A percentile compares a stretch with the other conserved stretches of the same genome.
phyloP scores from a whole-genome alignment of 2,797 vertebrate genomes.

The Chelonia mydas region DNA sequence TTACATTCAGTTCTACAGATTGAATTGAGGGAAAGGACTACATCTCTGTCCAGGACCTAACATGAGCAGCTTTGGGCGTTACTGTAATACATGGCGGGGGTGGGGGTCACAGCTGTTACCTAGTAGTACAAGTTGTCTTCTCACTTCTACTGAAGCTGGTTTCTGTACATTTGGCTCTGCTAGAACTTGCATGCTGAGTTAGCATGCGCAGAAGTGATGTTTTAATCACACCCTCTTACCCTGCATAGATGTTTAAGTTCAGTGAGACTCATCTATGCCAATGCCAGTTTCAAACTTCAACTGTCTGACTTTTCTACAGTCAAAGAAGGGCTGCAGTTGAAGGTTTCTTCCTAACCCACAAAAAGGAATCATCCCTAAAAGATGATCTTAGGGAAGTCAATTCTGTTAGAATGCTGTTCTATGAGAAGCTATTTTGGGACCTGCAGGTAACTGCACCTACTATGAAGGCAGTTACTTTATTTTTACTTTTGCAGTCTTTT shows the following conservation, averaged over 20 bases:
- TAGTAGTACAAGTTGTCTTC: not conserved
- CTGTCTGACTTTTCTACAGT: not conserved
- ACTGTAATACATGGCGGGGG: not conserved
- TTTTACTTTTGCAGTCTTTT: not conserved
- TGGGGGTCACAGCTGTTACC: not conserved
- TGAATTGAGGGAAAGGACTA: not conserved
- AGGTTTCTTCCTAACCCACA: not conserved
- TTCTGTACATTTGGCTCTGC: not conserved
- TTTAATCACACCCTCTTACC: not conserved
- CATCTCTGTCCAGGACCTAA: not conserved
- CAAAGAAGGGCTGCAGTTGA: not conserved
- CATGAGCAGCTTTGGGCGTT: not conserved
- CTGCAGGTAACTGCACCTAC: not conserved
- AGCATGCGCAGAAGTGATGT: not conserved
- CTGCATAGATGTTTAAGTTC: not conserved
- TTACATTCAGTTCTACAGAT: not conserved
- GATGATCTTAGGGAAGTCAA: not conserved
- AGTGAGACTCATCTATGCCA: not conserved
- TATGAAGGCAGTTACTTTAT: not conserved
- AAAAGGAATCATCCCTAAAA: not conserved
- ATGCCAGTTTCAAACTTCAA: constrained; percentile 9
- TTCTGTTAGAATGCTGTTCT: not conserved
- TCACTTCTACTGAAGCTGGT: not conserved
- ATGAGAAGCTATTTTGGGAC: not conserved
- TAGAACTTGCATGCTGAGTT: not conserved